Conservation (phyloP, 1,140 invertebrate genomes). For the Bombyx mandarina region DNA sequence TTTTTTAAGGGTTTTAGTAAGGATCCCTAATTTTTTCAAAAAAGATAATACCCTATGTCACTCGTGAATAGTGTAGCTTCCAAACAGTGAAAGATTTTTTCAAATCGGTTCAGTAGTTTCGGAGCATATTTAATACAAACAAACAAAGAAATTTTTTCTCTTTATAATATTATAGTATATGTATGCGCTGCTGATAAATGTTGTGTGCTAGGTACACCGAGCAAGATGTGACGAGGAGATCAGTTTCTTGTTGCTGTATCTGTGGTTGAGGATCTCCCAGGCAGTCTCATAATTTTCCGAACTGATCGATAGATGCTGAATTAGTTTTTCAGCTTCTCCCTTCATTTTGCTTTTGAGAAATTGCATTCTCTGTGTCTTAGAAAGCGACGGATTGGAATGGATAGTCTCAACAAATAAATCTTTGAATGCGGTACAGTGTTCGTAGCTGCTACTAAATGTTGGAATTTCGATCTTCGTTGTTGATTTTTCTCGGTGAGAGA, state of each 20-base stretch:
- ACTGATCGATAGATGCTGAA: not conserved
- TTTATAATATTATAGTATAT: no score
- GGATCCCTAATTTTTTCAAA: no score
- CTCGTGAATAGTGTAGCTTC: no score
- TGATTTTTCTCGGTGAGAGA: conserved; percentile 6
- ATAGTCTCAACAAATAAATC: conserved; percentile 10
- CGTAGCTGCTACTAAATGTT: conserved; percentile 3
- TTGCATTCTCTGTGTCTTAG: conserved; percentile 5
- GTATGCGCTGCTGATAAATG: conserved; percentile 3
- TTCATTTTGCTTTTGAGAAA: conserved; percentile 5
- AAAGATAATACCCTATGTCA: no score
- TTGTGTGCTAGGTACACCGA: conserved; percentile 6
- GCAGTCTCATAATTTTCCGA: not conserved
- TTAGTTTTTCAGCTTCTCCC: not conserved
- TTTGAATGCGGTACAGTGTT: conserved; percentile 8
- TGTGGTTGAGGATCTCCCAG: conserved; percentile 6
- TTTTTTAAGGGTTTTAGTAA: no score
- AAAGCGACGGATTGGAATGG: conserved; percentile 6
- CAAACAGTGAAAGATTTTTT: no score
- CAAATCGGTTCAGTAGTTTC: no score
- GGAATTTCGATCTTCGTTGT: conserved; percentile 7
- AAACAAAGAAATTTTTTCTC: no score
- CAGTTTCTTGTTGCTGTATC: conserved; percentile 4
- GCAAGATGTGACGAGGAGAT: conserved; percentile 7
- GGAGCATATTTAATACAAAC: no score